These are phyloP conservation scores for Zoanthus sociatus DNA, from an alignment of 92 coral and sea anemone genomes.

Conservation along the genomic window DNA sequence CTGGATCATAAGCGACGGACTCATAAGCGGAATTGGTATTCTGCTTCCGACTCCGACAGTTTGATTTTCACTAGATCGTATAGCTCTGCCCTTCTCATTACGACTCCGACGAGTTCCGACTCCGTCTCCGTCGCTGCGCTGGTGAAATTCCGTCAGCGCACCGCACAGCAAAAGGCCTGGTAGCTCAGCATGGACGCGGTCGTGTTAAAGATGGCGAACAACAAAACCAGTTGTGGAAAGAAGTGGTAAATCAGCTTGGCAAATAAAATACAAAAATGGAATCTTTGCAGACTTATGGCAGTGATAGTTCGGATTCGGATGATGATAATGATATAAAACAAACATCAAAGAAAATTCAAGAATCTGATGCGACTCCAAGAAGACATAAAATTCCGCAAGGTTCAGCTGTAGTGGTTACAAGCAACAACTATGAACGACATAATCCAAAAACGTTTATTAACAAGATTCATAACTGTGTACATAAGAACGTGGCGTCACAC, in stretches of 20 bases:
- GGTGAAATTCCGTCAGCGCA: no score
- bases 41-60: no score
- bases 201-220: no score
- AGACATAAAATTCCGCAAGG: neutral
- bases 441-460: neutral
- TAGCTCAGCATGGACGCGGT: no score
- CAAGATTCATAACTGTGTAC: neutral
- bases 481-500: neutral
- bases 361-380: neutral
- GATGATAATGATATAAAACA: neutral
- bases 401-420: neutral
- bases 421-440: neutral
- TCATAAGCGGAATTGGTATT: no score
- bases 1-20: no score
- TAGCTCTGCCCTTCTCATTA: no score
- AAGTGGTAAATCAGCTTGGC: neutral
- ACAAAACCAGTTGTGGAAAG: no score
- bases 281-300: neutral
- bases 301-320: conserved; percentile 10
- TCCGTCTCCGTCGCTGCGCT: no score
- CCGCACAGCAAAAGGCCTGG: no score
- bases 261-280: neutral
- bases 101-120: no score
- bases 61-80: no score
- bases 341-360: neutral